Evolutionary conservation across 2,888 invertebrate genomes (phyloP).

Genomic region (Arge pagana): DNA sequence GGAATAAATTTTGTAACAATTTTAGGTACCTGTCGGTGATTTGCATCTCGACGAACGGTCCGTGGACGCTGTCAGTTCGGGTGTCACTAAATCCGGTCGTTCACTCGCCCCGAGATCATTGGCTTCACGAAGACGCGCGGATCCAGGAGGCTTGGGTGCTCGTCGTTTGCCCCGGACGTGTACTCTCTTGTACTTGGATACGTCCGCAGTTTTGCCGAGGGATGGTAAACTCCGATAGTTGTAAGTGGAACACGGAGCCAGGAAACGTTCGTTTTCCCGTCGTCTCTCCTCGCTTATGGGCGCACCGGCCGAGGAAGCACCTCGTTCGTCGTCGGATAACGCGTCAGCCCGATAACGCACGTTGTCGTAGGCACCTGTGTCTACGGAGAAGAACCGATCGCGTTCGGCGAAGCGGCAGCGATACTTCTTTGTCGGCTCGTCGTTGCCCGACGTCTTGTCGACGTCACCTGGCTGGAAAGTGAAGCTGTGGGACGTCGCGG

Average conservation of each 20-base stretch:
- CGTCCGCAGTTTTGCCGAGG: constrained; percentile 33
- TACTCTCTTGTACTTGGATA: constrained; percentile 41
- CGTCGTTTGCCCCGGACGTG: constrained; percentile 78
- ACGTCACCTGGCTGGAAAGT: constrained; percentile 63
- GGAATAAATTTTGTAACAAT: too few relatives aligned
- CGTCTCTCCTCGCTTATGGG: too few relatives aligned
- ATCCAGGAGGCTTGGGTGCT: constrained; percentile 73
- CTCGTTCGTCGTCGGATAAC: constrained; percentile 44
- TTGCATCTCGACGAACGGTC: constrained; percentile 28
- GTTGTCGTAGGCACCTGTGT: too few relatives aligned
- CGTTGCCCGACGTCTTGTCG: constrained; percentile 27
- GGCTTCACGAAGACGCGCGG: too few relatives aligned
- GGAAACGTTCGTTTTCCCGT: too few relatives aligned
- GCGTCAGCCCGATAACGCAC: constrained; percentile 37
- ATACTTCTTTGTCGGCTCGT: constrained; percentile 12
- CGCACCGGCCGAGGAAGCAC: constrained; percentile 46
- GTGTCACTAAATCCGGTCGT: too few relatives aligned
- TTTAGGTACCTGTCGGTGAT: too few relatives aligned
- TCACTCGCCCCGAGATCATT: too few relatives aligned
- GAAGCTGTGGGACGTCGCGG: constrained; percentile 74
- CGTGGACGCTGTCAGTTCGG: too few relatives aligned
- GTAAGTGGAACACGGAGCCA: too few relatives aligned
- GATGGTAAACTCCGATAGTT: constrained; percentile 28
- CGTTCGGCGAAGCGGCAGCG: too few relatives aligned
- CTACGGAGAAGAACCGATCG: constrained; percentile 45